Conservation (phyloP, 2,113 vertebrate genomes). For the Camelus bactrianus region DNA sequence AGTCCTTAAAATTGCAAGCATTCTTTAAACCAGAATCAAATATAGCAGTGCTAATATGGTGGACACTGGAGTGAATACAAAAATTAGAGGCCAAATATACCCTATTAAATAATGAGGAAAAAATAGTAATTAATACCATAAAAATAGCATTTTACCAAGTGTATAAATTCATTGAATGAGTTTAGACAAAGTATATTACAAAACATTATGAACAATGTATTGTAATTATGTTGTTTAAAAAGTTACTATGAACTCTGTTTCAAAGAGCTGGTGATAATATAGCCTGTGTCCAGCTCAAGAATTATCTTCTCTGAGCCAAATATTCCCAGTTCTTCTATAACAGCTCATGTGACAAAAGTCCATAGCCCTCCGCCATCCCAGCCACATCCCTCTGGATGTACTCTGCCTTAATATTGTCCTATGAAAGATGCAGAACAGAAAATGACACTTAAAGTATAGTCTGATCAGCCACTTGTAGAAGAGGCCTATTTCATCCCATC, state of each 20-base stretch:
- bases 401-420: not conserved
- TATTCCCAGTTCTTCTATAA: not conserved
- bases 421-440: not conserved
- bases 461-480: not conserved
- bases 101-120: not conserved
- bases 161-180: slow-evolving; percentile 14
- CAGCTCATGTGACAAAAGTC: not conserved
- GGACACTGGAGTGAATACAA: not conserved
- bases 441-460: not conserved
- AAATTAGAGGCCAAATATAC: slow-evolving; percentile 38
- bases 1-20: slow-evolving; percentile 22
- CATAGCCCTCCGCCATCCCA: not conserved
- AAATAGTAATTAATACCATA: not conserved
- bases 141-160: not conserved
- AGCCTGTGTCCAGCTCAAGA: not conserved
- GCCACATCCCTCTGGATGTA: not conserved
- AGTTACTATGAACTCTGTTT: not conserved
- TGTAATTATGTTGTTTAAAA: not conserved
- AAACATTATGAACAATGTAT: not conserved
- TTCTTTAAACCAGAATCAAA: slow-evolving; percentile 59
- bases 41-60: not conserved
- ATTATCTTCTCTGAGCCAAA: not conserved
- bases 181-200: slow-evolving; percentile 36
- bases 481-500: not conserved
- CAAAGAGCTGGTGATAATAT: not conserved